Conservation (phyloP, 2,797 vertebrate species). For the Sphenopsis melanotis region DNA sequence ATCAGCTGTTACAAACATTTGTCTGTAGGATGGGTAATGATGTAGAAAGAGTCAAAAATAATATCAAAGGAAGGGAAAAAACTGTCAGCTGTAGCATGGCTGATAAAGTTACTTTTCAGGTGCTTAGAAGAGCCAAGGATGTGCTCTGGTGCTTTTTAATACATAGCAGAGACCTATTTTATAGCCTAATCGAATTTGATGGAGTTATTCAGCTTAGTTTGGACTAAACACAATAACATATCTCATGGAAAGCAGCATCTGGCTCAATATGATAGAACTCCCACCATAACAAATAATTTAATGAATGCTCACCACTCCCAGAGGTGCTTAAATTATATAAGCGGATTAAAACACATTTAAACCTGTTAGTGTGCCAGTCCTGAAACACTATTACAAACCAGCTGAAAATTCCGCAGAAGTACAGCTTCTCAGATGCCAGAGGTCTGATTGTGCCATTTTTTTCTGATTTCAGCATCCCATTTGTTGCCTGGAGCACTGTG, state of each 20-base stretch:
- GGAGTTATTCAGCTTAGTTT: constrained; percentile 14
- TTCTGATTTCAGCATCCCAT: not conserved
- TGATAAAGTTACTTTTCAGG: constrained; percentile 35
- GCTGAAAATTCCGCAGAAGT: not conserved
- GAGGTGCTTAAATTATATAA: constrained; percentile 22
- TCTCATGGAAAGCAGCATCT: constrained; percentile 27
- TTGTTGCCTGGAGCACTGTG: not conserved
- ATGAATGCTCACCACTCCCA: constrained; percentile 6
- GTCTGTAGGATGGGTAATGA: not conserved
- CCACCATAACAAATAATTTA: constrained; percentile 27
- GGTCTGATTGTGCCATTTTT: not conserved
- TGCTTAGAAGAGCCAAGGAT: constrained; percentile 5
- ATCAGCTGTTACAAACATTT: not conserved
- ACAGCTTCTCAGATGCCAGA: not conserved
- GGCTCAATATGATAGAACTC: constrained; percentile 15
- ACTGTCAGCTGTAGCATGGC: not conserved
- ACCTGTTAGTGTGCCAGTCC: not conserved
- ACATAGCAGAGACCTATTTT: constrained; percentile 17
- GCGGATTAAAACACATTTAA: constrained; percentile 42
- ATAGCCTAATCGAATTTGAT: constrained; percentile 1
- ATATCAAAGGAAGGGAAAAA: not conserved
- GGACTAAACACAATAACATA: not conserved
- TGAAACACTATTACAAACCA: not conserved
- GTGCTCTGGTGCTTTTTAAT: constrained; percentile 23
- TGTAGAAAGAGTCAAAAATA: constrained; percentile 21